Evolutionary conservation across 2,888 invertebrate genomes (phyloP), one percentile per base, ranked within the genome.

Genomic region (Epirrhoe alternata): DNA sequence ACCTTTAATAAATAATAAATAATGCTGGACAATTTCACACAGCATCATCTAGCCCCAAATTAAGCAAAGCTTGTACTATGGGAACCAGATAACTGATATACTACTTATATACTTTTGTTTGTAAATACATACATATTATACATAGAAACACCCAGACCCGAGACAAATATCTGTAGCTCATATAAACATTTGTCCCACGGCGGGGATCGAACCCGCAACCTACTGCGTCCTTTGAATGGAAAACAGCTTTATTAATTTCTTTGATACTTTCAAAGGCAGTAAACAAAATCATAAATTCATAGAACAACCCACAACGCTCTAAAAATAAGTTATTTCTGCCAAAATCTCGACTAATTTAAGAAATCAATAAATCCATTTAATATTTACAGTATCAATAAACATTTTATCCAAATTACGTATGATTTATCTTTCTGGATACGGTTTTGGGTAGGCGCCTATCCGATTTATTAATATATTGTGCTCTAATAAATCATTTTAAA

Each of bases 401-500:
- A 14, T 42, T 42, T 59, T 38, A 59, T 38, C 51, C 35, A 51
- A 51, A 51, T 59, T 51, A 59, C 8, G 17, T 8, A 8, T 67
- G 67, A 47, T 69, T 59, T 67, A 72, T 71, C 70, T 51, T 51
- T 30, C 51, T 17, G 30, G 30, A 51, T 51, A 30, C 30, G 24
- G 12, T 51, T 51, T 31, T 50, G 74, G 30, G 56, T 61, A 58
- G 60, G 73, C 73, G 70, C 70, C 69, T 74, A 71, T 74, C 64
- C 12, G 16, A 33, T 52, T 66, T 69, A 73, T 64, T 45, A 62
- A 53, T 30, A 30, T n/a, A 51, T n/a, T 30, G 30, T 35, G 38
- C n/a, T 24, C 12, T 33, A 55, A 80, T 83, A 82, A 81, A 82
- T 82, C 81, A 81, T 69, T 61, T 65, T 64, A 73, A 77, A 72